These are phyloP conservation scores for Ormyrus thymus DNA, from an alignment of 2,888 invertebrate species.

Conservation along the genomic window DNA sequence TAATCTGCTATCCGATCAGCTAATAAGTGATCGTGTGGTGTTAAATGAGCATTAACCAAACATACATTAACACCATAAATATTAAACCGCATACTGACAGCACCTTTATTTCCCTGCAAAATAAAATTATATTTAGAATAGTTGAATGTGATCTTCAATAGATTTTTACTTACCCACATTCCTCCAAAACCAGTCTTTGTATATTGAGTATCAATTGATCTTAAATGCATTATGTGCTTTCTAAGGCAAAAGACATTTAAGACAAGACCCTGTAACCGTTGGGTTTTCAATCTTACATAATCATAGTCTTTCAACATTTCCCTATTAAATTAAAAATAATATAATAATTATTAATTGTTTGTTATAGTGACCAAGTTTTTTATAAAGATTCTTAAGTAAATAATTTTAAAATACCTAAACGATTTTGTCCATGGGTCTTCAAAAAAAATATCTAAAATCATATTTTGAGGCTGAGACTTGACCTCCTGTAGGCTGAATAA, in stretches of 20 bases:
- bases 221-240: conserved; percentile 86
- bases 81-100: conserved; percentile 90
- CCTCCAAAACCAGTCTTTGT: conserved; percentile 94
- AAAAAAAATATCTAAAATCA: conserved; percentile 87
- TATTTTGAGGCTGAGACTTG: conserved; percentile 90
- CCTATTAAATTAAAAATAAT: conserved; percentile 72
- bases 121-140: conserved; percentile 17
- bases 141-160: conserved; percentile 7
- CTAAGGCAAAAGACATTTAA: conserved; percentile 86
- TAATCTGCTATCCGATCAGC: conserved; percentile 92
- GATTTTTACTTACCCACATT: conserved; percentile 85
- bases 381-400: neutral
- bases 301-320: conserved; percentile 82
- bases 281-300: conserved; percentile 87
- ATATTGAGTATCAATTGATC: conserved; percentile 90
- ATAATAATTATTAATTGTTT: neutral
- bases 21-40: conserved; percentile 90
- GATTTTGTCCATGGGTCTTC: conserved; percentile 90
- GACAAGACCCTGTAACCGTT: conserved; percentile 89
- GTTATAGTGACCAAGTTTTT: neutral
- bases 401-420: conserved; percentile 74
- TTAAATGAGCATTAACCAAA: conserved; percentile 92
- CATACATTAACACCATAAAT: conserved; percentile 92
- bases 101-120: conserved; percentile 95
- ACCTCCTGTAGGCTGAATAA: conserved; percentile 87